Conservation (phyloP, 2,888 invertebrate species). For the Aporophyla lueneburgensis region DNA sequence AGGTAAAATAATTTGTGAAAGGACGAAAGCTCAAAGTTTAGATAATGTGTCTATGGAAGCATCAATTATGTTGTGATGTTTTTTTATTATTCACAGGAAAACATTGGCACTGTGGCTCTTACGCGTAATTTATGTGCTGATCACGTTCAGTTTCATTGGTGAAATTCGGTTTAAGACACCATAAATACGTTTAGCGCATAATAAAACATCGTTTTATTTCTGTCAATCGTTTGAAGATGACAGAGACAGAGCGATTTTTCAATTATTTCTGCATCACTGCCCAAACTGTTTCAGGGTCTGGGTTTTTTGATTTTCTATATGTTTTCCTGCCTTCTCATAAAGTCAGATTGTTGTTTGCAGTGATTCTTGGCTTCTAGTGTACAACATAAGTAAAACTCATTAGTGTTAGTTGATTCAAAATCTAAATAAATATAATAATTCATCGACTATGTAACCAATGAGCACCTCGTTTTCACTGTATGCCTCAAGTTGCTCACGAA, state of each 20-base stretch:
- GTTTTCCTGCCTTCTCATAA: conserved; percentile 90
- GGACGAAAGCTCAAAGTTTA: too few relatives aligned
- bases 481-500: conserved; percentile 82
- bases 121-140: too few relatives aligned
- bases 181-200: not conserved
- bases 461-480: conserved; percentile 87
- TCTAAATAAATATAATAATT: too few relatives aligned
- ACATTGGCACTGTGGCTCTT: too few relatives aligned
- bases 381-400: conserved; percentile 93
- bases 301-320: conserved; percentile 91
- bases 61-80: too few relatives aligned
- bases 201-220: not conserved
- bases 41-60: too few relatives aligned
- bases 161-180: too few relatives aligned
- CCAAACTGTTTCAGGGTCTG: conserved; percentile 91
- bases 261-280: conserved; percentile 92
- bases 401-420: conserved; percentile 90
- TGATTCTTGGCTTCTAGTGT: too few relatives aligned
- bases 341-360: conserved; percentile 87
- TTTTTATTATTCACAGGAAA: too few relatives aligned
- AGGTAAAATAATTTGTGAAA: too few relatives aligned
- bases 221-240: not conserved
- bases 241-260: conserved; percentile 43
- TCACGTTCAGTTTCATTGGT: too few relatives aligned
- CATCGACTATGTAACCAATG: conserved; percentile 93